Conservation (phyloP, 2,113 vertebrate genomes). For the Scomber japonicus region DNA sequence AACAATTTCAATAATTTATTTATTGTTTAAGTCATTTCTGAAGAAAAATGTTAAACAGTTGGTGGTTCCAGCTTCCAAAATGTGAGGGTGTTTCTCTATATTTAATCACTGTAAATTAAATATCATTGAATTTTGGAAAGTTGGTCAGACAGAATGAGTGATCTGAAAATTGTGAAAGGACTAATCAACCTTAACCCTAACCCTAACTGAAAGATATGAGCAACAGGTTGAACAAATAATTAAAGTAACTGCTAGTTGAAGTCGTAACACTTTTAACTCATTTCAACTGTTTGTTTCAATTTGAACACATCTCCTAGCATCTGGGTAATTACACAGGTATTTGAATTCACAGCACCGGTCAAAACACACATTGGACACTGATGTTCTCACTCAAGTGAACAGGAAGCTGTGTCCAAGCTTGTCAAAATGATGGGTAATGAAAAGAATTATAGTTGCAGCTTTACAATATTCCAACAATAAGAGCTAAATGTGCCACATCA, state of each 20-base stretch:
- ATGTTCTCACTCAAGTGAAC: too few relatives aligned
- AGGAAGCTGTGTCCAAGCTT: too few relatives aligned
- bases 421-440: neutral
- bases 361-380: too few relatives aligned
- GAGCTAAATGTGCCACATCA: neutral
- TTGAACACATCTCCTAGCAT: neutral
- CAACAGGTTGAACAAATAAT: neutral
- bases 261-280: neutral
- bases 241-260: neutral
- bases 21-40: neutral
- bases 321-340: neutral
- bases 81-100: neutral
- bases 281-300: neutral
- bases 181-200: too few relatives aligned
- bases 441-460: neutral
- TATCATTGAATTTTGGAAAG: too few relatives aligned
- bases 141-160: too few relatives aligned
- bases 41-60: neutral
- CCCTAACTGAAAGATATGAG: too few relatives aligned
- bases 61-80: neutral
- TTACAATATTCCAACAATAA: neutral
- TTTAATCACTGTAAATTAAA: too few relatives aligned
- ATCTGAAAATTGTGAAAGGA: too few relatives aligned
- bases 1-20: conserved; percentile 8
- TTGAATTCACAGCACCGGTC: too few relatives aligned